Conservation (phyloP, 2,888 invertebrate species). For the Xylocampa areola region DNA sequence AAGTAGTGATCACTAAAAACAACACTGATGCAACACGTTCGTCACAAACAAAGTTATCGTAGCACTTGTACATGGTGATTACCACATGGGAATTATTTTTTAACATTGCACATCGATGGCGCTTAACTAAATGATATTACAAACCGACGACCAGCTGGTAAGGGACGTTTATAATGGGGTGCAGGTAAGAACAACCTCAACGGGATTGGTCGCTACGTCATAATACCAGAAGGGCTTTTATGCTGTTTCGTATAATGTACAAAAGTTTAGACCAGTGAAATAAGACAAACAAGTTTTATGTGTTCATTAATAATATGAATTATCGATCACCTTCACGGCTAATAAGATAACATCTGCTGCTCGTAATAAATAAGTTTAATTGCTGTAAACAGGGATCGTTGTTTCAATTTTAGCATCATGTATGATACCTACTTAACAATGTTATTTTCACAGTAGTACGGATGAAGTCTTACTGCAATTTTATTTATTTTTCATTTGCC, state of each 20-base stretch:
- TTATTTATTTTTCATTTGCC: too few species aligned
- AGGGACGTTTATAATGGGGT: conserved; percentile 53
- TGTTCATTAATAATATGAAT: too few species aligned
- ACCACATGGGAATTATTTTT: conserved; percentile 54
- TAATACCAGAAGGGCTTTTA: conserved; percentile 17
- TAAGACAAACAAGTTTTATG: too few species aligned
- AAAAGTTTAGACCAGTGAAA: too few species aligned
- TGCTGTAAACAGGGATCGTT: too few species aligned
- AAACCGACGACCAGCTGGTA: conserved; percentile 62
- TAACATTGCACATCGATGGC: conserved; percentile 55
- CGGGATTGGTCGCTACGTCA: conserved; percentile 55
- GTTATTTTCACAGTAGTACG: too few species aligned
- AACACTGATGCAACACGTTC: conserved; percentile 63
- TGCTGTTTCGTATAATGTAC: neutral
- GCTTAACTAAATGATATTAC: conserved; percentile 36
- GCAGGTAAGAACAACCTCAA: conserved; percentile 75
- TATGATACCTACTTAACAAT: too few species aligned
- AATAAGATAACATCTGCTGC: conserved; percentile 44
- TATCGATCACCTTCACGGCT: conserved; percentile 17
- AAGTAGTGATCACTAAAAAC: conserved; percentile 61
- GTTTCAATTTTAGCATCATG: too few species aligned
- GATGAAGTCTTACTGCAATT: too few species aligned
- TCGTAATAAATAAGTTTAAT: too few species aligned
- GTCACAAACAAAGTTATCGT: conserved; percentile 47
- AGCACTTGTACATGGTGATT: conserved; percentile 47